A percentile compares a stretch with the other conserved stretches of the same genome.
Conservation (phyloP, 1,140 invertebrate species). For the Drosophila saltans region DNA sequence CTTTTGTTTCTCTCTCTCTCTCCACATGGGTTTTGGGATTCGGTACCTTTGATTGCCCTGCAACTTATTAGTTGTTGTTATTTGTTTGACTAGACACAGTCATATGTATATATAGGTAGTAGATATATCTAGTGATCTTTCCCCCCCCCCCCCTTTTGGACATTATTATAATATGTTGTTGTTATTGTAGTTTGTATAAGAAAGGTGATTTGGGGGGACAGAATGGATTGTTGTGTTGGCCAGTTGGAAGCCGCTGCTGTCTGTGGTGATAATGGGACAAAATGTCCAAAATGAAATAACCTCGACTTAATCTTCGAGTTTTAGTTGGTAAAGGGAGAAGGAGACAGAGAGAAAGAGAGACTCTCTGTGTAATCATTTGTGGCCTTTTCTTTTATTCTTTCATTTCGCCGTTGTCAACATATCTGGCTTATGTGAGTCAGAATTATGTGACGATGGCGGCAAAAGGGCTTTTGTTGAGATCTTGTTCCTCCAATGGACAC, state of each 20-base stretch:
- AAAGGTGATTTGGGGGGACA: not conserved
- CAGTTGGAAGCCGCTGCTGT: conserved; percentile 78
- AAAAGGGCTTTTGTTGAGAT: conserved; percentile 71
- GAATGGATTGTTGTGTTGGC: not conserved
- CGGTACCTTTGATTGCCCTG: conserved; percentile 76
- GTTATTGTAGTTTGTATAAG: not conserved
- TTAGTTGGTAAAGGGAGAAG: conserved; percentile 8
- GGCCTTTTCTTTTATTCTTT: conserved; percentile 66
- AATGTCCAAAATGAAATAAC: conserved; percentile 66
- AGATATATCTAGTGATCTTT: conserved; percentile 8
- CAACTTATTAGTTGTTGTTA: conserved; percentile 82
- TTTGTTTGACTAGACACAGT: conserved; percentile 81
- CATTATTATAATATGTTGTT: conserved; percentile 53
- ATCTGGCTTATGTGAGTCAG: conserved; percentile 81
- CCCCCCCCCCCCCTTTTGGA: conserved; percentile 1
- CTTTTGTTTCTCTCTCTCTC: not conserved
- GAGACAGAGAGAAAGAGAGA: conserved; percentile 9
- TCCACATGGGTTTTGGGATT: conserved; percentile 32
- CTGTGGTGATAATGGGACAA: conserved; percentile 78
- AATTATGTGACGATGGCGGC: conserved; percentile 79
- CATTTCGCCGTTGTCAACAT: conserved; percentile 73
- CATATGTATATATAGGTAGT: conserved; percentile 66
- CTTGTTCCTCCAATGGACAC: not conserved
- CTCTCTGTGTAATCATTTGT: conserved; percentile 62
- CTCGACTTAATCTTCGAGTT: conserved; percentile 63